Evolutionary conservation across 2,797 vertebrate species (phyloP), one percentile per base, ranked within the genome.

Genomic region (Lerista edwardsae): DNA sequence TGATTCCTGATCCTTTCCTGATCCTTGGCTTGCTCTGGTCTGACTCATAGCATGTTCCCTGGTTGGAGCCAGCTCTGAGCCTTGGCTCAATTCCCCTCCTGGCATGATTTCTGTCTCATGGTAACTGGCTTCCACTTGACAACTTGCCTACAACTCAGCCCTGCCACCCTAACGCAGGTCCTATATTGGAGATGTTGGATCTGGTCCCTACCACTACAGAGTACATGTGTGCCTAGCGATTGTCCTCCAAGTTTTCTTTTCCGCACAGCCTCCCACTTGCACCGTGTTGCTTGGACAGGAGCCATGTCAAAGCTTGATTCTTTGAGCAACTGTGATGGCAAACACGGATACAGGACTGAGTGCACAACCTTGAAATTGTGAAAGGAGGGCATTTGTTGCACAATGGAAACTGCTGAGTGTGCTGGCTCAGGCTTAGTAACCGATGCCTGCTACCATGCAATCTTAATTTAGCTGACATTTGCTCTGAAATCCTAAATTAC

Each of bases 401-500:
- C 1, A 3, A 55, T 88, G 74, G 84, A 89, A 59, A 74, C 75
- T 57, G 57, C 25, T 41, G 80, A 82, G 44, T 31, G 31, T 51
- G 34, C 61, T 59, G 61, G 39, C 59, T 80, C 47, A 69, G 44
- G 67, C 83, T 57, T 0, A 86, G 73, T 74, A 86, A 86, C 34
- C 68, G 41, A 71, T 25, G 55, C 82, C 14, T 83, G 59, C 64
- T 88, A 80, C 55, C 64, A 62, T 6, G 64, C 44, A 75, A 84
- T n/a, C 44, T 74, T 75, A 80, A 75, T 41, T 55, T 87, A 83
- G 84, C 0, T 0, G 64, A 86, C 73, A n/a, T 51, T 86, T 86
- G 29, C 39, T 39, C 64, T 75, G 82, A 91, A 91, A 89, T 72
- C 65, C 75, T 83, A 87, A 81, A 90, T 86, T 72, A 84, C 67